phyloP scores from a whole-genome alignment of 2,888 invertebrate genomes.

The Arctia plantaginis region DNA sequence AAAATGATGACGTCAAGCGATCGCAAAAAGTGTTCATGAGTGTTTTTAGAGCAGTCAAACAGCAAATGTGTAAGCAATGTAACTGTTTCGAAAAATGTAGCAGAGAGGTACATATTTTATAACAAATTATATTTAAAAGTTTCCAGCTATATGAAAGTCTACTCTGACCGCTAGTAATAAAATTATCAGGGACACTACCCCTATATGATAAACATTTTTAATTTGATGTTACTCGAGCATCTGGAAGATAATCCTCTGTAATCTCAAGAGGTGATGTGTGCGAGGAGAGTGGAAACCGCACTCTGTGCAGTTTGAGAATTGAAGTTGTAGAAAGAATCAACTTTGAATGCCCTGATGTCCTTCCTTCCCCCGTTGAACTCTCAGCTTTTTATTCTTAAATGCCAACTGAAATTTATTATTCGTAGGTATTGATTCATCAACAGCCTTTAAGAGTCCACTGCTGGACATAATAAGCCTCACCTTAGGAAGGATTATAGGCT shows the following conservation, averaged over 20 bases:
- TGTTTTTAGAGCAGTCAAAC: slow-evolving; percentile 73
- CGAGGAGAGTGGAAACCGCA: background rate
- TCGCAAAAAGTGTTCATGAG: slow-evolving; percentile 73
- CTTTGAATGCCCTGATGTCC: background rate
- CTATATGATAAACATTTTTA: background rate
- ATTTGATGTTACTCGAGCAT: background rate
- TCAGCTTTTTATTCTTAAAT: background rate
- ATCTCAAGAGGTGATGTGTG: background rate
- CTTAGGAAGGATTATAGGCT: no score
- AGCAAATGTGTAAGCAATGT: slow-evolving; percentile 75
- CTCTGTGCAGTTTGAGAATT: background rate
- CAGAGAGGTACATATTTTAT: slow-evolving; percentile 61
- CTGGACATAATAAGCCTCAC: no score
- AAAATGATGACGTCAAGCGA: slow-evolving; percentile 69
- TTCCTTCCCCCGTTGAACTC: background rate
- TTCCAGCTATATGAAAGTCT: background rate
- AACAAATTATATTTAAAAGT: background rate
- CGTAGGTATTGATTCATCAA: no score
- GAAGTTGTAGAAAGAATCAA: background rate
- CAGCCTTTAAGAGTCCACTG: no score
- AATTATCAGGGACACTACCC: background rate
- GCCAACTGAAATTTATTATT: background rate
- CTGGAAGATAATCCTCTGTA: background rate
- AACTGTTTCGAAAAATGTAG: slow-evolving; percentile 73
- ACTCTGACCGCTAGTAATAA: background rate